Percentiles rank a stretch among this genome's conserved stretches.
These are phyloP conservation scores for Fukomys damarensis DNA, from an alignment of 2,113 vertebrate species.

Conservation along the genomic window DNA sequence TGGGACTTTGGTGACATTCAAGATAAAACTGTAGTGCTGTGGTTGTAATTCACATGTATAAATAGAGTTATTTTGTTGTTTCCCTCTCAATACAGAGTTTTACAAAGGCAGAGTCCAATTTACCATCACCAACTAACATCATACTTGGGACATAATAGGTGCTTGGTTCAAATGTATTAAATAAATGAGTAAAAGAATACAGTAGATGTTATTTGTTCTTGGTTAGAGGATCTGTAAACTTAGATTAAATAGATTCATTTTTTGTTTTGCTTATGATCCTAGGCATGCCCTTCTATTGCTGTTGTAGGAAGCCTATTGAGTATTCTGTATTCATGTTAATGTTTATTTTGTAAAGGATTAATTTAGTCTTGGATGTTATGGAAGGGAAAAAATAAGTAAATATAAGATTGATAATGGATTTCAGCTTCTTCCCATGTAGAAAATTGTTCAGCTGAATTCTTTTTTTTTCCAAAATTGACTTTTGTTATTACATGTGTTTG, in stretches of 20 bases:
- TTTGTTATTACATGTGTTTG: slow-evolving; percentile 96
- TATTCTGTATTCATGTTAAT: slow-evolving; percentile 55
- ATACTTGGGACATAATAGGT: not conserved
- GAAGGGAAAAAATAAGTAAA: slow-evolving; percentile 57
- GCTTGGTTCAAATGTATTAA: not conserved
- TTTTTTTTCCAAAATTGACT: slow-evolving; percentile 85
- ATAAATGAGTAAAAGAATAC: not conserved
- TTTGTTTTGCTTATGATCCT: slow-evolving; percentile 47
- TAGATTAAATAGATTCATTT: slow-evolving; percentile 55
- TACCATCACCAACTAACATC: too few relatives aligned
- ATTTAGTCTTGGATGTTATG: not conserved
- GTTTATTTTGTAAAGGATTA: slow-evolving; percentile 70
- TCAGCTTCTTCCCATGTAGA: slow-evolving; percentile 52
- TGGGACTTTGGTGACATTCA: not conserved
- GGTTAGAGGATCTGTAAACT: slow-evolving; percentile 46
- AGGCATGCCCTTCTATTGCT: slow-evolving; percentile 35
- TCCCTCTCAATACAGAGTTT: not conserved
- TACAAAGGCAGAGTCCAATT: not conserved
- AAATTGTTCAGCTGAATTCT: not conserved
- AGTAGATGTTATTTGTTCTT: not conserved
- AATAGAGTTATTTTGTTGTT: not conserved
- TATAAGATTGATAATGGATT: slow-evolving; percentile 35
- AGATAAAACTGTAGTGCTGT: not conserved
- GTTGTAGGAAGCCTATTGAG: slow-evolving; percentile 15
- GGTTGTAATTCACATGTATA: not conserved